phyloP scores from a whole-genome alignment of 2,113 vertebrate genomes.

The Pluvianellus socialis region DNA sequence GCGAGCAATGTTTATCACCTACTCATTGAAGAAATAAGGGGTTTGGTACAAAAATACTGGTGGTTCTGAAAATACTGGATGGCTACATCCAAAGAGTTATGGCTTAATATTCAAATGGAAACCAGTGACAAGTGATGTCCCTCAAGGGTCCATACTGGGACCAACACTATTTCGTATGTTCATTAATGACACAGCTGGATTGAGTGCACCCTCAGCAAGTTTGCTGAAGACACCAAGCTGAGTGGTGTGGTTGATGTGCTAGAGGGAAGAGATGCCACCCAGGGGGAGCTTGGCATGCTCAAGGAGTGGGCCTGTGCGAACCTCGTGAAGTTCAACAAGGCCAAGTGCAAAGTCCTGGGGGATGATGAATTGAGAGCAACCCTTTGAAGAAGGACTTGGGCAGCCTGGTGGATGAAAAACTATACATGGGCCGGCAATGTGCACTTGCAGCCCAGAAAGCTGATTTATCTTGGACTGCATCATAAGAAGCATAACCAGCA shows the following conservation, averaged over 20 bases:
- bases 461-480: not conserved
- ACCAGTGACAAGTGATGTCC: not conserved
- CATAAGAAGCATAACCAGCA: not conserved
- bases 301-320: fast-evolving
- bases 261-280: not conserved
- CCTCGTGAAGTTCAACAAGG: not conserved
- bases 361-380: not conserved
- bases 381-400: not conserved
- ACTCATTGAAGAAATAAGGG: not conserved
- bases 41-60: not conserved
- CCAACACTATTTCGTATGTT: not conserved
- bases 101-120: not conserved
- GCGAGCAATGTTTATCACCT: not conserved
- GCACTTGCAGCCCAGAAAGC: not conserved
- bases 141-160: not conserved
- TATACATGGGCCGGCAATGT: not conserved
- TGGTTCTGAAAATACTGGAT: not conserved
- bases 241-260: not conserved
- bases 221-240: not conserved
- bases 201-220: not conserved
- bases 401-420: not conserved
- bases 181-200: fast-evolving
- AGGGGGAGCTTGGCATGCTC: not conserved
- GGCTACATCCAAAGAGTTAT: fast-evolving
- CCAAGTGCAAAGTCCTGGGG: not conserved